A percentile compares a stretch with the other conserved stretches of the same genome.
Evolutionary conservation across 2,888 invertebrate genomes (phyloP).

Genomic region (Osedax frankpressi): DNA sequence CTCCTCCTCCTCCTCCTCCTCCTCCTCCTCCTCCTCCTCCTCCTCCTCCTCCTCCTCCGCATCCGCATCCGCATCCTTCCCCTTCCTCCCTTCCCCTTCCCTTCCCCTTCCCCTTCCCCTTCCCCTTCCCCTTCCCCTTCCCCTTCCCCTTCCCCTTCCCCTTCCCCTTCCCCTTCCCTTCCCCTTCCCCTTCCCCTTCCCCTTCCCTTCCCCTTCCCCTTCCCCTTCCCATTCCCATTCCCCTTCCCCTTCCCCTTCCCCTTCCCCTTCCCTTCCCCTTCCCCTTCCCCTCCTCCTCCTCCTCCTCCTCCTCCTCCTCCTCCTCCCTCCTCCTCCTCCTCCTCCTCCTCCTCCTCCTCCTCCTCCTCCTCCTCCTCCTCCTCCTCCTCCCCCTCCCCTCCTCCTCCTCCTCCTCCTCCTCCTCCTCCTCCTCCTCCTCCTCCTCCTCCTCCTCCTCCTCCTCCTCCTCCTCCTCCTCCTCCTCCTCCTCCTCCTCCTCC

Average conservation of each 20-base stretch:
- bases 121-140: constrained; percentile 38
- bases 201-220: no score
- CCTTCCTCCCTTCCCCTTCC: constrained; percentile 53
- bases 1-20: constrained; percentile 49
- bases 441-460: not conserved
- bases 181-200: no score
- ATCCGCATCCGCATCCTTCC: constrained; percentile 47
- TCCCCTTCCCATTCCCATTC: no score
- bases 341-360: not conserved
- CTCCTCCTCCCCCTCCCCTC: not conserved
- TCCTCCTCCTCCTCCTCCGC: constrained; percentile 15
- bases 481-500: not conserved
- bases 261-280: no score
- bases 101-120: constrained; percentile 52
- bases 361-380: not conserved
- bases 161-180: no score
- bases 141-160: not conserved
- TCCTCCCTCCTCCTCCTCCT: not conserved
- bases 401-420: not conserved
- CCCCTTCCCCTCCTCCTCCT: not conserved
- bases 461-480: not conserved
- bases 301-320: not conserved
- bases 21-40: no score
- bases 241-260: no score
- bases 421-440: not conserved